phyloP scores from a whole-genome alignment of 2,113 vertebrate species.

The Carettochelys insculpta region DNA sequence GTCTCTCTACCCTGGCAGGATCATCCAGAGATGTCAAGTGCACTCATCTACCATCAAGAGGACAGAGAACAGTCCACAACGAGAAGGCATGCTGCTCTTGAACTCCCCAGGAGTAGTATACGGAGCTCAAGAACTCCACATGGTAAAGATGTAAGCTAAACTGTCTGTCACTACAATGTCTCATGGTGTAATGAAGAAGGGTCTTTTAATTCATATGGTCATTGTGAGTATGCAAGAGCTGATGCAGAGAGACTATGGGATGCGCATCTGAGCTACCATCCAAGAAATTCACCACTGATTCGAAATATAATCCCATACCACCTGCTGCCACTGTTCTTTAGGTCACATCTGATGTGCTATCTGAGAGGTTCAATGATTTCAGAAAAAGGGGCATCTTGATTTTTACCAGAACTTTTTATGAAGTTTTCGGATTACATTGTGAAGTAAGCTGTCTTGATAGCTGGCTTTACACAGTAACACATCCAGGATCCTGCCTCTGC shows the following conservation, averaged over 20 bases:
- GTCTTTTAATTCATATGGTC: neutral
- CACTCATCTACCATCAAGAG: neutral
- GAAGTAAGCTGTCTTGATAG: neutral
- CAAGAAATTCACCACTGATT: neutral
- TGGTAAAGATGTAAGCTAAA: neutral
- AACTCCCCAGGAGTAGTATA: neutral
- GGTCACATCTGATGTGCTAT: neutral
- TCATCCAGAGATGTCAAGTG: neutral
- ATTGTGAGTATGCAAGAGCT: neutral
- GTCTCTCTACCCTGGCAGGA: neutral
- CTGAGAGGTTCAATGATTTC: neutral
- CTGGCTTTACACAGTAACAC: neutral
- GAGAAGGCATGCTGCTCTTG: neutral
- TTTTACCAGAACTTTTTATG: neutral
- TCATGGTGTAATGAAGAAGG: neutral
- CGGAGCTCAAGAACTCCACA: neutral
- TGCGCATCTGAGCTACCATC: neutral
- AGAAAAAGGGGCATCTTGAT: neutral
- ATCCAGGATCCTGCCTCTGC: neutral
- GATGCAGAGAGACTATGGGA: neutral
- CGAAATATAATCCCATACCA: neutral
- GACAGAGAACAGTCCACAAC: neutral
- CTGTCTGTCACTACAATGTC: neutral
- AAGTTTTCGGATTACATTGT: neutral
- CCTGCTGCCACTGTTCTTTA: neutral